Evolutionary conservation across 2,113 vertebrate species (phyloP).

Genomic region (Rissa tridactyla): DNA sequence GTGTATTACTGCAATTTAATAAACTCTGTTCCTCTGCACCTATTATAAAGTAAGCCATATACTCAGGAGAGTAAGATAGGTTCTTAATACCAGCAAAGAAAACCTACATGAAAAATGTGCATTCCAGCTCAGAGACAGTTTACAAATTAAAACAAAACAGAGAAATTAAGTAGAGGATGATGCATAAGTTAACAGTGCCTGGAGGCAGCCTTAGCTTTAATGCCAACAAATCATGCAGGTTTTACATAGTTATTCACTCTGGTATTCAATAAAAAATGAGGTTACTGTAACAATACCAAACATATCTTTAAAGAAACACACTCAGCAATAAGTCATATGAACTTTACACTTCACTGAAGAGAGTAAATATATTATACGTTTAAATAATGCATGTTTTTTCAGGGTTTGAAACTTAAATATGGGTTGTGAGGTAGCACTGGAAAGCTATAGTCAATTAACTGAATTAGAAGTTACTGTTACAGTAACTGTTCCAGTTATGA

Average conservation of each 20-base stretch:
- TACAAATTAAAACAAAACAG: constrained; percentile 72
- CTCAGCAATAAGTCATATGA: neutral
- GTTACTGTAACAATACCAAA: constrained; percentile 30
- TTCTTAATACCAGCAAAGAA: constrained; percentile 30
- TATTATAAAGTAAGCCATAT: constrained; percentile 28
- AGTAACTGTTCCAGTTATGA: neutral
- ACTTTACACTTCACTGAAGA: neutral
- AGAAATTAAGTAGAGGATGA: constrained; percentile 67
- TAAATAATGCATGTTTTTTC: constrained; percentile 29
- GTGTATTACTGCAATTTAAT: constrained; percentile 20
- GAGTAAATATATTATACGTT: neutral
- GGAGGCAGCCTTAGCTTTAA: constrained; percentile 53
- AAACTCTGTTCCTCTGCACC: constrained; percentile 16
- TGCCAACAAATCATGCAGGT: constrained; percentile 50
- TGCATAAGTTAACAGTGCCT: constrained; percentile 45
- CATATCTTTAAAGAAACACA: constrained; percentile 32
- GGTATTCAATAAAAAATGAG: constrained; percentile 61
- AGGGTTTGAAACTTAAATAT: neutral
- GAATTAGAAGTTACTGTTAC: neutral
- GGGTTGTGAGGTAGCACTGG: neutral
- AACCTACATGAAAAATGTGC: constrained; percentile 51
- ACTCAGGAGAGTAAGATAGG: constrained; percentile 29
- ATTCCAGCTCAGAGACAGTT: constrained; percentile 46
- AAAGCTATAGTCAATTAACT: neutral
- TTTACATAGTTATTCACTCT: constrained; percentile 31